Conservation (phyloP, 1,140 invertebrate genomes). For the Drosophila erecta region DNA sequence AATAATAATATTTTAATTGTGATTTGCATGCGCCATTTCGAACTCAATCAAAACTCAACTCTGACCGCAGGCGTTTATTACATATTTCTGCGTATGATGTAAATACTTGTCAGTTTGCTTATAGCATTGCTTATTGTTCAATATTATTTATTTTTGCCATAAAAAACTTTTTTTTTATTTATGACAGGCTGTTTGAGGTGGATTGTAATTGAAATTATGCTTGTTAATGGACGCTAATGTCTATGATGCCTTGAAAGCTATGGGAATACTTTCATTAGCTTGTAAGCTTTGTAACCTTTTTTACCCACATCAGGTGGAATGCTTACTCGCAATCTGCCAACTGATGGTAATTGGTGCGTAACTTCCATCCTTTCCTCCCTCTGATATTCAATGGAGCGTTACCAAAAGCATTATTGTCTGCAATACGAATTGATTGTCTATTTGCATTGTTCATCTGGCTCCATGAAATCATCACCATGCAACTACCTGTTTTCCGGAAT, state of each 20-base stretch:
- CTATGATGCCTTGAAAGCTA: background rate
- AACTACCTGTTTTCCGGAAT: conserved; percentile 48
- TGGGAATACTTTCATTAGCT: background rate
- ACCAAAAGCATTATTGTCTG: conserved; percentile 44
- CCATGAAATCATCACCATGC: conserved; percentile 51
- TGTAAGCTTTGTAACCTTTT: background rate
- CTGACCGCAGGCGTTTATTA: conserved; percentile 37
- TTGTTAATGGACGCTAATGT: conserved; percentile 6
- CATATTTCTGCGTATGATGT: conserved; percentile 24
- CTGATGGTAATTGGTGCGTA: conserved; percentile 46
- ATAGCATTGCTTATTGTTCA: conserved; percentile 30
- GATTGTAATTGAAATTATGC: conserved; percentile 14
- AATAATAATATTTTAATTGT: conserved; percentile 46
- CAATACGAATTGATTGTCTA: conserved; percentile 49
- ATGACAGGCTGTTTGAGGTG: conserved; percentile 20
- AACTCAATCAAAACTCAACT: conserved; percentile 32
- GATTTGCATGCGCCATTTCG: conserved; percentile 50
- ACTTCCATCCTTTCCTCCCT: conserved; percentile 25
- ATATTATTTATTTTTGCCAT: conserved; percentile 35
- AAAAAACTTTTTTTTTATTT: conserved; percentile 31
- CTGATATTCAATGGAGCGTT: conserved; percentile 42
- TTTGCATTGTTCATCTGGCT: conserved; percentile 40
- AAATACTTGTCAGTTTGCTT: conserved; percentile 25
- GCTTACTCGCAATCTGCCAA: conserved; percentile 2
- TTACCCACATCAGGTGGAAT: conserved; percentile 4